Evolutionary conservation across 1,140 invertebrate genomes (phyloP).

Genomic region (Andrena cerasifolii): DNA sequence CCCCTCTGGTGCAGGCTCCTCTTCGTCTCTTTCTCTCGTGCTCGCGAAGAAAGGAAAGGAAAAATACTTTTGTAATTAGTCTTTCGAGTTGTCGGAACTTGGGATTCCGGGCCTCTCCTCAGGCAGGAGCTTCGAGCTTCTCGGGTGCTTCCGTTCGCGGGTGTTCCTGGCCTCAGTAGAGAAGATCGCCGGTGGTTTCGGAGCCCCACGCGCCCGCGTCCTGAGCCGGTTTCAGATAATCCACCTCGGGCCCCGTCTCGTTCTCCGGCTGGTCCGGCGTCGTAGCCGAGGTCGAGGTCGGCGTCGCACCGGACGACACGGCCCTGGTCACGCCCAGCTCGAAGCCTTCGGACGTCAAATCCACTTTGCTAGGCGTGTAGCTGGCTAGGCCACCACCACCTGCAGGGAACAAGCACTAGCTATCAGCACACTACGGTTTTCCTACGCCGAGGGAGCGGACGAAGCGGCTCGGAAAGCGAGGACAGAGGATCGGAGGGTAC

Average conservation of each 20-base stretch:
- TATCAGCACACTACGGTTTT: slow-evolving; percentile 13
- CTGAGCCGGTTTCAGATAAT: slow-evolving; percentile 85
- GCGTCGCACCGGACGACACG: slow-evolving; percentile 57
- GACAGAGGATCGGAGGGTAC: no score
- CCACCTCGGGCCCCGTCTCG: slow-evolving; percentile 69
- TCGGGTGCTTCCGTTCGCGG: slow-evolving; percentile 38
- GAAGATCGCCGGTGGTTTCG: slow-evolving; percentile 85
- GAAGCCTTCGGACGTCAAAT: slow-evolving; percentile 83
- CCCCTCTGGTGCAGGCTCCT: background rate
- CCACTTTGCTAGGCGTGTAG: slow-evolving; percentile 86
- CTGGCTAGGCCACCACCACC: slow-evolving; percentile 83
- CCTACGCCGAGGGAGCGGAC: background rate
- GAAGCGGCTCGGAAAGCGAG: background rate
- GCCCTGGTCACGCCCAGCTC: slow-evolving; percentile 86
- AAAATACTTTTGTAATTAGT: slow-evolving; percentile 34
- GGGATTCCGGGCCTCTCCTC: slow-evolving; percentile 50
- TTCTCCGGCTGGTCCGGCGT: slow-evolving; percentile 51
- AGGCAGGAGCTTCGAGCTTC: slow-evolving; percentile 60
- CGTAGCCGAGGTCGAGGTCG: slow-evolving; percentile 55
- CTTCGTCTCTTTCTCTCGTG: background rate
- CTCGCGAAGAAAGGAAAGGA: slow-evolving; percentile 3
- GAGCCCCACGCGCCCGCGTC: slow-evolving; percentile 85
- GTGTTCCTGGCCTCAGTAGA: slow-evolving; percentile 77
- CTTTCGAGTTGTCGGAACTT: slow-evolving; percentile 20
- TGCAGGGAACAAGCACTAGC: slow-evolving; percentile 59